Base-by-base conservation (phyloP, 2,888 invertebrate genomes). In the Flexamia atlantica region DNA sequence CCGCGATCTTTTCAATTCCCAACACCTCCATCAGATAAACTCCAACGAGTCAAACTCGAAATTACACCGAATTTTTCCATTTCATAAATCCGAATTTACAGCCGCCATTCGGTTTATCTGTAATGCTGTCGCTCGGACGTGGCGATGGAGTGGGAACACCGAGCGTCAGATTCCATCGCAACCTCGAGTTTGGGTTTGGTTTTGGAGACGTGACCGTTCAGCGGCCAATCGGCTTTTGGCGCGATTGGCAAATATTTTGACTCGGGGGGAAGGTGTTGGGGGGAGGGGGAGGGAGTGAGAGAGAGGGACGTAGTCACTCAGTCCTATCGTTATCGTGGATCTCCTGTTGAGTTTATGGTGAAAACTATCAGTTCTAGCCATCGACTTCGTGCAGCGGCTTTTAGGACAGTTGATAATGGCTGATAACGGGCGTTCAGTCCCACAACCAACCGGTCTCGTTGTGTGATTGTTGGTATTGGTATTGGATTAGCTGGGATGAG, bases 291-390 rank as follows among this genome's bases (percentile, higher is more conserved):
- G 72, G 17, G 82, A 23, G 72, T 17, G 53, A 36, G 72, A 25
- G 70, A 50, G 32, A 46, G 46, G 25, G 81, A 9, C 30, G 30
- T 60, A 81, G 82, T 82, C 82, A 68, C 70, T 82, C 70, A 50
- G 82, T 12, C 40, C 53, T 83, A 83, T 83, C 83, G 83, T 83
- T 83, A 83, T 83, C 83, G 83, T 83, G 83, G 79, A 83, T 83
- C 83, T 80, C 30, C 46, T 80, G 83, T 83, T 83, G 83, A 80
- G 83, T 83, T 83, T 83, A 83, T 83, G 83, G 83, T 80, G 80
- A 80, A 80, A 80, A 80, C 80, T 83, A 83, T 83, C 83, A 50
- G 83, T 32, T 53, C 30, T 30, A 83, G 68, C 83, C 79, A 83
- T 83, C 83, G 32, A 79, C 83, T 46, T 83, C 83, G 83, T 83